A percentile compares a stretch with the other conserved stretches of the same genome.
Conservation (phyloP, 2,888 invertebrate species). For the Nymphalis c-album region DNA sequence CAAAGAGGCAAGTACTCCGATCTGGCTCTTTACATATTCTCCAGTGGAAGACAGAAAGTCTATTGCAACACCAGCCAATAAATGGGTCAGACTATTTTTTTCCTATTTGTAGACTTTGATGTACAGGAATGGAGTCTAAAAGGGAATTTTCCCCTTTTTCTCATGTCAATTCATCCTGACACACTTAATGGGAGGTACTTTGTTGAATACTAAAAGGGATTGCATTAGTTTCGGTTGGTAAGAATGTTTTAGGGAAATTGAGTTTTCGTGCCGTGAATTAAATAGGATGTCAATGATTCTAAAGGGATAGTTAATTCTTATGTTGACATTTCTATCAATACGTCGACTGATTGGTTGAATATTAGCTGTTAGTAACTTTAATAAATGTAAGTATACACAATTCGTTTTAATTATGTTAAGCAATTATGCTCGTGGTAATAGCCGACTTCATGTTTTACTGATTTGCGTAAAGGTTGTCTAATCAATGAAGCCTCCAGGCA, state of each 20-base stretch:
- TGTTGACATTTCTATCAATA: no score
- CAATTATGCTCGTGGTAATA: no score
- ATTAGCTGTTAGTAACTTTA: no score
- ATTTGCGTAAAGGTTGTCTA: no score
- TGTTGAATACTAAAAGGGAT: conserved; percentile 13
- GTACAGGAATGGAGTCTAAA: conserved; percentile 17
- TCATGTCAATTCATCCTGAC: conserved; percentile 25
- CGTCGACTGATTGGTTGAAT: no score
- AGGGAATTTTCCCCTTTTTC: conserved; percentile 23
- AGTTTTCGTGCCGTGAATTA: not conserved
- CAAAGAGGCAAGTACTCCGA: not conserved
- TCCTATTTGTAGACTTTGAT: conserved; percentile 21
- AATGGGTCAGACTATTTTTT: conserved; percentile 18
- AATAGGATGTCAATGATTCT: no score
- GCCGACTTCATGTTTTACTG: no score
- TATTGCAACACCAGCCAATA: conserved; percentile 16
- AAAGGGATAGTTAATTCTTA: no score
- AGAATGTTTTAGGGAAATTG: conserved; percentile 5
- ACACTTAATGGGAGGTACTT: conserved; percentile 20
- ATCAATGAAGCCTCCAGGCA: no score
- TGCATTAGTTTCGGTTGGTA: conserved; percentile 5
- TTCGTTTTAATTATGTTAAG: no score
- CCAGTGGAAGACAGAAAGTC: conserved; percentile 3
- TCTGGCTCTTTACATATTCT: not conserved
- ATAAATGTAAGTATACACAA: no score